These are phyloP conservation scores for Oligia latruncula DNA, from an alignment of 2,888 invertebrate species.

Conservation along the genomic window DNA sequence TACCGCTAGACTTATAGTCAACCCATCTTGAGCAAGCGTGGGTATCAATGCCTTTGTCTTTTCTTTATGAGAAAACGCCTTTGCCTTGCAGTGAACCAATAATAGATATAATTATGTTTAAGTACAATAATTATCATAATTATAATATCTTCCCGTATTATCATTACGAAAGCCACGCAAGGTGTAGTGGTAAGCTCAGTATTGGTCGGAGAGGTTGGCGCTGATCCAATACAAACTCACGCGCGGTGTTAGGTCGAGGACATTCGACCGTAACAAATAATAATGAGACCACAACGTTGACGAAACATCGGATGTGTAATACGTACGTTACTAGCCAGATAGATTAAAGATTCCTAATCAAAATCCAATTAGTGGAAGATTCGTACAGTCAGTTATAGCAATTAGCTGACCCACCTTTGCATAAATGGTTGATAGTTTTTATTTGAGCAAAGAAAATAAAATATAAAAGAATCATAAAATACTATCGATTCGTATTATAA, in stretches of 20 bases:
- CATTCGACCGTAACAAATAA: conserved; percentile 57
- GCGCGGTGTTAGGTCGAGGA: conserved; percentile 67
- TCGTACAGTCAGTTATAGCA: neutral
- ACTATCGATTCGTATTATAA: no score
- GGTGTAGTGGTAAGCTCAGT: conserved; percentile 52
- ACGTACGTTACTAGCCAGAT: conserved; percentile 9
- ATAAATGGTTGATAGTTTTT: no score
- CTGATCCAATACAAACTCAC: conserved; percentile 53
- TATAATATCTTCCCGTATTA: conserved; percentile 4
- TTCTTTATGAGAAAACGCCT: neutral
- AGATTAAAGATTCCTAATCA: neutral
- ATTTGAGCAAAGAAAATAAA: no score
- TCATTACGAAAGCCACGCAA: conserved; percentile 44
- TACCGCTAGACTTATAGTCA: neutral
- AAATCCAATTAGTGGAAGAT: neutral
- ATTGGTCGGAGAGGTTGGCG: conserved; percentile 59
- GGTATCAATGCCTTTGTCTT: neutral
- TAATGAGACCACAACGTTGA: conserved; percentile 51
- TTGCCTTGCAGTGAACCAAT: neutral
- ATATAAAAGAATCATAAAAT: no score
- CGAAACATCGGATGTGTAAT: conserved; percentile 46
- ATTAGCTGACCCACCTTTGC: no score
- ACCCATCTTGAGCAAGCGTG: no score
- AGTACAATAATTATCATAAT: neutral
- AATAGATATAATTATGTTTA: no score